Evolutionary conservation across 2,797 vertebrate genomes (phyloP).

Genomic region (Pseudomugil gertrudae): DNA sequence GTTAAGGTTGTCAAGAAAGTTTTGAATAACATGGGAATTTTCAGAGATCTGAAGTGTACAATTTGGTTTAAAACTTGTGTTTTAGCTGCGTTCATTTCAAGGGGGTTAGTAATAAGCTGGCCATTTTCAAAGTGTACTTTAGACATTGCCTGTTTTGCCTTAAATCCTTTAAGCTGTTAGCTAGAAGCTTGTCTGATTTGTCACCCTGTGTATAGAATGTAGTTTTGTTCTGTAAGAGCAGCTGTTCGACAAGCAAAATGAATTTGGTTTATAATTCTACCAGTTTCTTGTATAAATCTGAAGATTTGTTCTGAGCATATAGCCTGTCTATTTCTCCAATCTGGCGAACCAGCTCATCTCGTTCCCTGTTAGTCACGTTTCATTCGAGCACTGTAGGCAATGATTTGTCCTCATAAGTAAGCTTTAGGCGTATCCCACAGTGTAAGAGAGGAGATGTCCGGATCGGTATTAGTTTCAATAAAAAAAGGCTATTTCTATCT

Average conservation of each 20-base stretch:
- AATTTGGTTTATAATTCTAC: slow-evolving; percentile 3
- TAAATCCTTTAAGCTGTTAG: neutral
- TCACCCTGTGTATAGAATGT: neutral
- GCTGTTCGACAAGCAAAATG: neutral
- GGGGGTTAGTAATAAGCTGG: neutral
- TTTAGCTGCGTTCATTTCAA: neutral
- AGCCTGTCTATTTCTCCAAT: neutral
- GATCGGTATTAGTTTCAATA: too few relatives aligned
- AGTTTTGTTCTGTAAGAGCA: neutral
- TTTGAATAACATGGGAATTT: neutral
- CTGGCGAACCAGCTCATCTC: neutral
- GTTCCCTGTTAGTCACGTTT: neutral
- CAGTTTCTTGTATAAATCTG: neutral
- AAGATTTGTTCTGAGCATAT: neutral
- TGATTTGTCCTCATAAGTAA: neutral
- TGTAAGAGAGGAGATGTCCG: too few relatives aligned
- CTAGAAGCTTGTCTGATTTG: neutral
- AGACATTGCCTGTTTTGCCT: neutral
- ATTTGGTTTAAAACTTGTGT: neutral
- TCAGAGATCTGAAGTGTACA: neutral
- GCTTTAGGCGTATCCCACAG: neutral
- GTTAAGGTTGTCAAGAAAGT: too few relatives aligned
- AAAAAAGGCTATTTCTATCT: too few relatives aligned
- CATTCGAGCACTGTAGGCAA: too few relatives aligned
- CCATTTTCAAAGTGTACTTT: too few relatives aligned